Base-by-base conservation (phyloP, 2,888 invertebrate genomes). In the Rhaphigaster nebulosa region DNA sequence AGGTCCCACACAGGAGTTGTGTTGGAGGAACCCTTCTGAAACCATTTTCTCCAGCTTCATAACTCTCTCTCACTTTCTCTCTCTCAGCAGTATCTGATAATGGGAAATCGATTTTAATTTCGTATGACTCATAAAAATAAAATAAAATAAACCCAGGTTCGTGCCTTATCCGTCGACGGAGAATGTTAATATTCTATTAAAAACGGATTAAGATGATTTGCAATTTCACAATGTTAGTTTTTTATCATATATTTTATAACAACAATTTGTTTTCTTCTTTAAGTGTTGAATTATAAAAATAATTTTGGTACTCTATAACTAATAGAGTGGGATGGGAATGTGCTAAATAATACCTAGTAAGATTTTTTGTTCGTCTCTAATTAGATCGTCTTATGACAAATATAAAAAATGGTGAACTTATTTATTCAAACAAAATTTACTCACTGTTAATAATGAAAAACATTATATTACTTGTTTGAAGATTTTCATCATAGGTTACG, bases 91-190 rank as follows among this genome's bases (percentile, higher is more conserved):
- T 60, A 60, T 60, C 60, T 60, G n/a, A 60, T 60, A 60, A 60
- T 60, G 60, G 60, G 60, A 60, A 60, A 60, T 60, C 60, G 60
- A 60, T 60, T 60, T 60, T 60, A 60, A 60, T 60, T 60, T 60
- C 60, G n/a, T 60, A 60, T 60, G n/a, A 60, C 60, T 60, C 60
- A 29, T 60, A 60, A 60, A 60, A 60, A 6, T 23, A n/a, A 60
- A 60, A 60, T 15, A 12, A 60, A 60, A 60, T n/a, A 60, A 60
- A 60, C 15, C 13, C 60, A 13, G 60, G 12, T 60, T 3, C 60
- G 60, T 60, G 60, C 12, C 60, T 60, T 60, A 60, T 60, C 60
- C 29, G n/a, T 60, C n/a, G n/a, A 26, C 13, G n/a, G 13, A 10
- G 60, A n/a, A 60, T 60, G 60, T 60, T 60, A 60, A 60, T 60